Conservation (phyloP, 2,888 invertebrate species). For the Teinopalpus imperialis region DNA sequence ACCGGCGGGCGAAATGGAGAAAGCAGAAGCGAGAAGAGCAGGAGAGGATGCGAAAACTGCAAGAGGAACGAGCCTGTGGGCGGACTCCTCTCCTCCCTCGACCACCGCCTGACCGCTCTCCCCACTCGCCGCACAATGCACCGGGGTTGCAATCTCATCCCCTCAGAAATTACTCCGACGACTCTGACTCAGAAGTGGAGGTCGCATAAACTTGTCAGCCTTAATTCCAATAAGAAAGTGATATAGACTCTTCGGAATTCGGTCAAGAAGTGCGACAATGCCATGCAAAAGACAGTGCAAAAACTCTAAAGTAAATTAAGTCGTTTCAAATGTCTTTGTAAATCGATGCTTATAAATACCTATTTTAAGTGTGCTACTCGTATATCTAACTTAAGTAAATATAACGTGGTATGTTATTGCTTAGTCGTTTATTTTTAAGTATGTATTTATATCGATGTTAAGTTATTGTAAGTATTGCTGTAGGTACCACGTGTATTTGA, state of each 20-base stretch:
- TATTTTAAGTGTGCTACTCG: conserved; percentile 11
- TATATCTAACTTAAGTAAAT: conserved; percentile 5
- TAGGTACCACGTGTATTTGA: conserved; percentile 8
- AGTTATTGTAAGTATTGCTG: conserved; percentile 21
- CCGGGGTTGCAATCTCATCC: conserved; percentile 41
- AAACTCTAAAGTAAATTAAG: conserved; percentile 5
- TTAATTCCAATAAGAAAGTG: conserved; percentile 9
- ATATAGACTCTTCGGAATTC: conserved; percentile 16
- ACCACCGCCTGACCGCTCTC: conserved; percentile 49
- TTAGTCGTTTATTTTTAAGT: conserved; percentile 22
- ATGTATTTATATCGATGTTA: conserved; percentile 29
- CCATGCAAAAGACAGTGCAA: conserved; percentile 11
- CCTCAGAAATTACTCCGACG: conserved; percentile 86
- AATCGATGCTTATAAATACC: conserved; percentile 20
- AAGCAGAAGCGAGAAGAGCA: conserved; percentile 96
- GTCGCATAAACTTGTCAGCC: conserved; percentile 83
- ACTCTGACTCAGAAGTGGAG: conserved; percentile 91
- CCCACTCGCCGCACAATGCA: conserved; percentile 47
- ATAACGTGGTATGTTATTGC: conserved; percentile 13
- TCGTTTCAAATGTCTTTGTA: conserved; percentile 21
- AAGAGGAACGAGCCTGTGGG: conserved; percentile 86
- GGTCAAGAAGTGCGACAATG: conserved; percentile 22
- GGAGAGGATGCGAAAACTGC: conserved; percentile 90
- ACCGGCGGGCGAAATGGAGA: conserved; percentile 97
- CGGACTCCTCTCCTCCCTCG: conserved; percentile 57